Base-by-base conservation (phyloP, 2,797 vertebrate species). In the Avahi laniger region DNA sequence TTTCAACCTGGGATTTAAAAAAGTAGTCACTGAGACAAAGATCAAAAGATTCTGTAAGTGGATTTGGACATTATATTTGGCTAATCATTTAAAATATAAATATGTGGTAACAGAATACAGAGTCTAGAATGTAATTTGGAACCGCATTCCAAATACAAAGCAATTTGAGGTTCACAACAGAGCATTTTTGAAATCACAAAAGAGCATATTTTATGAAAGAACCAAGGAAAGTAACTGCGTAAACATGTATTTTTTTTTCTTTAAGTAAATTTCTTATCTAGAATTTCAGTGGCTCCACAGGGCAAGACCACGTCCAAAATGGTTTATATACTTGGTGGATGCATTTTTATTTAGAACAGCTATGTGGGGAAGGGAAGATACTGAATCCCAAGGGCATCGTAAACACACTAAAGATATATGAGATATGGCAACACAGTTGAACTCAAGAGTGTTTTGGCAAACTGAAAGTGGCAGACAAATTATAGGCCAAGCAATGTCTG, bases 1-100 rank as follows among this genome's bases (percentile, higher is more conserved):
- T 65, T 93, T 89, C 48, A 92, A 96, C 48, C 10, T 24, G 46
- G 72, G 80, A 84, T 73, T 79, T 96, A 75, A 92, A 41, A 73
- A 97, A 76, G 7, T 57, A 38, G 95, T 93, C 93, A 83, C 57
- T 97, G 24, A 26, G 65, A 89, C 79, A 93, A 97, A 75, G 33
- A 69, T 95, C 43, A 63, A 59, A 93, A 94, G 10, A 89, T 80
- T 94, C 83, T 95, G 52, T 73, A 83, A 97, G 72, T 78, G n/a
- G 50, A 61, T 63, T 94, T 95, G 69, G 11, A 14, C 41, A 82
- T 70, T 93, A 10, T 72, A 76, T 82, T 88, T 86, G 20, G 41
- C 41, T 94, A 81, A 82, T 82, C 70, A 69, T 93, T 80, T 93
- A 70, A 54, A 73, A 30, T 30, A 54, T 7, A 69, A 87, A 67